Conservation (phyloP, 2,797 vertebrate species). For the Diceros bicornis region DNA sequence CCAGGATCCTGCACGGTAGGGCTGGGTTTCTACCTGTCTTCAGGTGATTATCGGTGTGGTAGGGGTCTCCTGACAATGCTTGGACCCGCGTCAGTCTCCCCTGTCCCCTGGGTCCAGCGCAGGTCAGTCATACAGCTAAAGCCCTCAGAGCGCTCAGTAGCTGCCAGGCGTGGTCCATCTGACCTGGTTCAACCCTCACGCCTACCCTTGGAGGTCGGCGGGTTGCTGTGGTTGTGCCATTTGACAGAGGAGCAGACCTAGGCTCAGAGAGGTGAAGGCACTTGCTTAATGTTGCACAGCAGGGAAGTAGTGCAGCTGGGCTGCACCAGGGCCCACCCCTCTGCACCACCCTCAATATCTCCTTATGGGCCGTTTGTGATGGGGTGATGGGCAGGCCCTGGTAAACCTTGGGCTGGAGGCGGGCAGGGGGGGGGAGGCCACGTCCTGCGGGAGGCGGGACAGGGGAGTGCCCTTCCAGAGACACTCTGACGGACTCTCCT, state of each 20-base stretch:
- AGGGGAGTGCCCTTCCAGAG: not conserved
- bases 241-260: too few relatives aligned
- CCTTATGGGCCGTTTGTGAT: not conserved
- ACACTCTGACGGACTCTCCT: too few relatives aligned
- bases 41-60: too few relatives aligned
- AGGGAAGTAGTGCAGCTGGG: too few relatives aligned
- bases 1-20: too few relatives aligned
- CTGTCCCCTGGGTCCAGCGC: not conserved
- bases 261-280: too few relatives aligned
- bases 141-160: not conserved
- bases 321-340: not conserved
- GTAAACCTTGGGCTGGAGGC: not conserved
- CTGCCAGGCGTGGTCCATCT: too few relatives aligned
- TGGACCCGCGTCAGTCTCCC: not conserved
- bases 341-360: too few relatives aligned
- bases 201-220: too few relatives aligned
- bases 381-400: not conserved
- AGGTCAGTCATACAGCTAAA: not conserved
- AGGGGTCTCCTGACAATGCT: not conserved
- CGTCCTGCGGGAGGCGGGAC: not conserved
- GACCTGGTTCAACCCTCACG: too few relatives aligned
- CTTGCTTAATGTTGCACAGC: too few relatives aligned
- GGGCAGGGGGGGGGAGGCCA: not conserved
- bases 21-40: not conserved
- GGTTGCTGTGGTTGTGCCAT: too few relatives aligned